phyloP scores from a whole-genome alignment of 1,140 invertebrate species.

The Cherax destructor region DNA sequence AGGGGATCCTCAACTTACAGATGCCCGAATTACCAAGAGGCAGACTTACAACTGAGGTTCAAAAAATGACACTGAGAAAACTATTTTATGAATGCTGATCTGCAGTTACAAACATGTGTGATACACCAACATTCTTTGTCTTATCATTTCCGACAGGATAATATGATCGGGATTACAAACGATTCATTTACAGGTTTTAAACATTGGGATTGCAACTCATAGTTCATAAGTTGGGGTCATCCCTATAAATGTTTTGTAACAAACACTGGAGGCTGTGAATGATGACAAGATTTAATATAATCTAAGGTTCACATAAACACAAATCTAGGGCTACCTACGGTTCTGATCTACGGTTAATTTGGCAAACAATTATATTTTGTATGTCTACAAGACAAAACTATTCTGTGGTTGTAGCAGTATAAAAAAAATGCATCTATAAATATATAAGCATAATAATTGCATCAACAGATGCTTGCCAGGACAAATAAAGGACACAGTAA shows the following conservation, averaged over 20 bases:
- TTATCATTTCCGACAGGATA: no score
- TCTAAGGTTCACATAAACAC: not conserved
- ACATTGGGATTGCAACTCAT: no score
- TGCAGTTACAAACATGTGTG: no score
- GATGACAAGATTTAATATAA: not conserved
- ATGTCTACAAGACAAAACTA: not conserved
- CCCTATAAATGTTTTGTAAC: not conserved
- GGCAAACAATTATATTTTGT: constrained; percentile 1
- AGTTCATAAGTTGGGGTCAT: no score
- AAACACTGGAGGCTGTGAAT: not conserved
- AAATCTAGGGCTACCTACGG: not conserved
- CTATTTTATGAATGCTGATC: no score
- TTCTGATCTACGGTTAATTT: not conserved
- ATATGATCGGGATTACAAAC: no score
- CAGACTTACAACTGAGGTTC: no score
- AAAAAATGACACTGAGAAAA: no score
- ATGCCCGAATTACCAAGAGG: no score
- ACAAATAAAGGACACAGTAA: not conserved
- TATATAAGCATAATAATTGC: not conserved
- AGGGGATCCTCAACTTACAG: no score
- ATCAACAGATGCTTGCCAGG: not conserved
- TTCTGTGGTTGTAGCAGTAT: not conserved
- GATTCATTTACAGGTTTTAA: no score
- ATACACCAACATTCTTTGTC: no score
- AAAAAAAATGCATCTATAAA: not conserved